Percentiles rank a stretch among this genome's conserved stretches.
Evolutionary conservation across 2,888 invertebrate genomes (phyloP).

Genomic region (Petrolisthes cinctipes): DNA sequence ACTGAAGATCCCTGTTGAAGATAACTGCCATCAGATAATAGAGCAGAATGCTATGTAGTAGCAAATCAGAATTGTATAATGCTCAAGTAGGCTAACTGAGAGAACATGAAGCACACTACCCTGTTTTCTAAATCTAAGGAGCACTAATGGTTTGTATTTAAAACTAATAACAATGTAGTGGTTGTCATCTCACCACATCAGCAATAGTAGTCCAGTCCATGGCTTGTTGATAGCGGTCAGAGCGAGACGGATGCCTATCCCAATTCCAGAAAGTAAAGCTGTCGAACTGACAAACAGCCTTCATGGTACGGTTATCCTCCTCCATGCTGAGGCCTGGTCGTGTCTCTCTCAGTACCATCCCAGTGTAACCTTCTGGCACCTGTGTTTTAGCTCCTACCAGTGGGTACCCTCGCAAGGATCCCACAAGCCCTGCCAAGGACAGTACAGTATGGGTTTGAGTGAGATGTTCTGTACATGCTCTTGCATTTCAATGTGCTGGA

Average conservation of each 20-base stretch:
- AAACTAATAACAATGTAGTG: no score
- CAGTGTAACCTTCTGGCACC: slow-evolving; percentile 49
- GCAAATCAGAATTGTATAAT: no score
- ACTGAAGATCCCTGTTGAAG: no score
- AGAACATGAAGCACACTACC: no score
- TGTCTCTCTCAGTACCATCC: slow-evolving; percentile 47
- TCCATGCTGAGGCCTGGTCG: slow-evolving; percentile 19
- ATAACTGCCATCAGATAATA: no score
- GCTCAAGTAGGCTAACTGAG: no score
- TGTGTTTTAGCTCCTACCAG: slow-evolving; percentile 32
- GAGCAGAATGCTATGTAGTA: no score
- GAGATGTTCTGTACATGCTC: no score
- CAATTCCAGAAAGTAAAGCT: slow-evolving; percentile 58
- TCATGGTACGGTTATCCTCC: slow-evolving; percentile 28
- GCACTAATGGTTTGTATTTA: no score
- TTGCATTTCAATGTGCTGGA: no score
- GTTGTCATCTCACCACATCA: slow-evolving; percentile 39
- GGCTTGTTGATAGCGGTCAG: slow-evolving; percentile 58
- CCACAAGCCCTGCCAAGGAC: slow-evolving; percentile 26
- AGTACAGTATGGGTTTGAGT: not conserved
- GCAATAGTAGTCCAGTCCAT: slow-evolving; percentile 56
- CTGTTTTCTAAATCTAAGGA: no score
- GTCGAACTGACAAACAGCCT: slow-evolving; percentile 37
- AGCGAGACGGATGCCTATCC: slow-evolving; percentile 53
- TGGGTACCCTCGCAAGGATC: slow-evolving; percentile 51